Conservation (phyloP, 2,888 invertebrate genomes). For the Ceraclea dissimilis region DNA sequence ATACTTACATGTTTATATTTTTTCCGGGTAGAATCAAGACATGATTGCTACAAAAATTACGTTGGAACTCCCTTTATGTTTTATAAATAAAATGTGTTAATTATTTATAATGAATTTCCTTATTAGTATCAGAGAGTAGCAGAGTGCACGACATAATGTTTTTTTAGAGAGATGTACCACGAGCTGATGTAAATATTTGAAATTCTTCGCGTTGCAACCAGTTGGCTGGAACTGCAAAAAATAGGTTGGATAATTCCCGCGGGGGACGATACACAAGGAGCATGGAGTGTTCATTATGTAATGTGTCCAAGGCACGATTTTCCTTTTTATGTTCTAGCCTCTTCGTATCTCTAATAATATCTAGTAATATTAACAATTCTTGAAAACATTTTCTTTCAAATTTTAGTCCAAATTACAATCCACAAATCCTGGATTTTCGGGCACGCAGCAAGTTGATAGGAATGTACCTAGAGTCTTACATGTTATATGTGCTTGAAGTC, state of each 20-base stretch:
- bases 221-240: neutral
- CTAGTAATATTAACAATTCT: too few species aligned
- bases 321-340: too few species aligned
- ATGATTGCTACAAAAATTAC: neutral
- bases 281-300: too few species aligned
- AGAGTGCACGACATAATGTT: too few species aligned
- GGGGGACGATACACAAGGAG: neutral
- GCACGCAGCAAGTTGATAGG: too few species aligned
- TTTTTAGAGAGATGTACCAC: neutral
- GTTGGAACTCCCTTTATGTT: neutral
- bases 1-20: neutral
- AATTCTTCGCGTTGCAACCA: neutral
- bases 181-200: neutral
- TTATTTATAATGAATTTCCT: slow-evolving; percentile 2
- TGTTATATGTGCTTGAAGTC: too few species aligned
- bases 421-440: too few species aligned
- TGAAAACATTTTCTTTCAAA: too few species aligned
- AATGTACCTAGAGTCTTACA: too few species aligned
- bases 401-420: too few species aligned
- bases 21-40: neutral
- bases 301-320: too few species aligned
- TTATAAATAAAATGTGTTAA: neutral
- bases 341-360: too few species aligned
- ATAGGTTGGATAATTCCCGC: neutral
- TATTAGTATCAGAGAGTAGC: neutral